Conservation (phyloP, 2,113 vertebrate genomes). For the Salminus brasiliensis region DNA sequence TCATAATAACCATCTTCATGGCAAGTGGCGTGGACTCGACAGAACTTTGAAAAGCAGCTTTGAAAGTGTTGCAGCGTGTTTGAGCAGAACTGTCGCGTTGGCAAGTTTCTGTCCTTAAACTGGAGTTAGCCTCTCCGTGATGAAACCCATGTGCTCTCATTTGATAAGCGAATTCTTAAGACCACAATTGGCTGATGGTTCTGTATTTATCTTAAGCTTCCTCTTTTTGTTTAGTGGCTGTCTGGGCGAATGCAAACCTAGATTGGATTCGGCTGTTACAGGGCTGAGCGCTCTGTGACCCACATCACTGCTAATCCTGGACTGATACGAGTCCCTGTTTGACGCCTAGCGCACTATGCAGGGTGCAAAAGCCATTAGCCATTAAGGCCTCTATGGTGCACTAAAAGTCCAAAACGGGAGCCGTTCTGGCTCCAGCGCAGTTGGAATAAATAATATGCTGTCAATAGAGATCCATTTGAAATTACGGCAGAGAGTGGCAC, state of each 20-base stretch:
- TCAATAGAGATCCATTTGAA: background rate
- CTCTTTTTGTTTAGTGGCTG: slow-evolving; percentile 14
- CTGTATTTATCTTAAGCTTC: slow-evolving; percentile 18
- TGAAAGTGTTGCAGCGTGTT: background rate
- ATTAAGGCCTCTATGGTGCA: background rate
- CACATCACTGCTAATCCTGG: background rate
- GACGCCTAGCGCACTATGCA: background rate
- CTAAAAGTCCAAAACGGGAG: background rate
- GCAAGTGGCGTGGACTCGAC: background rate
- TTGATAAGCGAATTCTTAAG: slow-evolving; percentile 12
- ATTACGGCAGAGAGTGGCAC: background rate
- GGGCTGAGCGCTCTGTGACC: background rate
- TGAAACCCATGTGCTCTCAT: background rate
- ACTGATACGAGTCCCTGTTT: background rate
- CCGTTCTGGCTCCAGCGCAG: background rate
- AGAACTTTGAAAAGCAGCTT: background rate
- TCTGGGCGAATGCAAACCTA: background rate
- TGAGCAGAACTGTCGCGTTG: background rate
- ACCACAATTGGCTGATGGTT: background rate
- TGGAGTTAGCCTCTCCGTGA: background rate
- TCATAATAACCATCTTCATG: too few species aligned
- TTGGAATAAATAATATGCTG: background rate
- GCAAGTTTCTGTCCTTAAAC: background rate
- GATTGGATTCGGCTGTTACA: background rate
- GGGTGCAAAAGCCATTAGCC: background rate